These are phyloP conservation scores for Thunnus maccoyii DNA, from an alignment of 2,113 vertebrate species.

Conservation along the genomic window DNA sequence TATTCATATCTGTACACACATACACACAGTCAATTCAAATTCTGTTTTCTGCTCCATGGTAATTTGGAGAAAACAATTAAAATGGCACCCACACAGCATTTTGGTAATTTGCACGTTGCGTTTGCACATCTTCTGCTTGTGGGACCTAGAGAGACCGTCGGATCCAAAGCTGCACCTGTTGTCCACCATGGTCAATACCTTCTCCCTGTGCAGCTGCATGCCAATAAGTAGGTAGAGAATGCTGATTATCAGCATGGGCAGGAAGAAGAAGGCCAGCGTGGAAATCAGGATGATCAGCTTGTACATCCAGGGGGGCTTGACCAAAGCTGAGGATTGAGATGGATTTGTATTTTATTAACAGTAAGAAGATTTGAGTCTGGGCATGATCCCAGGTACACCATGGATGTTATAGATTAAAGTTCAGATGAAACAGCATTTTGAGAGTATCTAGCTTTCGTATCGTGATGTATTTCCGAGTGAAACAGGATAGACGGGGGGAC, in stretches of 20 bases:
- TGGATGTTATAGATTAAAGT: too few relatives aligned
- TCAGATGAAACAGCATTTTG: too few relatives aligned
- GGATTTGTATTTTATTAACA: background rate
- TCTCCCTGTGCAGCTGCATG: constrained; percentile 69
- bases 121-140: constrained; percentile 66
- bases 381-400: background rate
- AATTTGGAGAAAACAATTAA: background rate
- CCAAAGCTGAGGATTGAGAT: constrained; percentile 57
- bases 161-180: constrained; percentile 31
- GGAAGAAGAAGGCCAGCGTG: constrained; percentile 80
- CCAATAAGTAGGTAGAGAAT: constrained; percentile 83
- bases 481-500: too few relatives aligned
- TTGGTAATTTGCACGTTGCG: constrained; percentile 84
- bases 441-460: too few relatives aligned
- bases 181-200: constrained; percentile 1
- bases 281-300: constrained; percentile 77
- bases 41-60: background rate
- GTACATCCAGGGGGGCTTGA: constrained; percentile 79
- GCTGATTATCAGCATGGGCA: constrained; percentile 82
- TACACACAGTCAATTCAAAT: background rate
- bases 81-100: constrained; percentile 81
- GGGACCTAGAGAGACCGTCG: constrained; percentile 33
- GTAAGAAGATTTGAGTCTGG: background rate
- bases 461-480: too few relatives aligned
- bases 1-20: background rate